These are phyloP conservation scores for Carapus acus DNA, from an alignment of 2,797 vertebrate genomes.

Conservation along the genomic window DNA sequence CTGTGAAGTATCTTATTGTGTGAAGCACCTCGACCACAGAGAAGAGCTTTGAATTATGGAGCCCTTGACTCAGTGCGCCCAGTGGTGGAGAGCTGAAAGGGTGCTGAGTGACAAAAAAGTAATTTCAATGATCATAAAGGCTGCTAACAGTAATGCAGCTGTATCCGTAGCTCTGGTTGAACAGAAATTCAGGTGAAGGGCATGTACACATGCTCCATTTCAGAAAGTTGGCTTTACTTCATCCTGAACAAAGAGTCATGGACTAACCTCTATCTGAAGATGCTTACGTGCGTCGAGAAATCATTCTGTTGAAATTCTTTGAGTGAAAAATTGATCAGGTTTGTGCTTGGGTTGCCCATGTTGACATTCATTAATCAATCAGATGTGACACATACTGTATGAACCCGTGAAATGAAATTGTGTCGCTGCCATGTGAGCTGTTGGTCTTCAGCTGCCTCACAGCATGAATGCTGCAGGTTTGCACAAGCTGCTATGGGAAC, in stretches of 20 bases:
- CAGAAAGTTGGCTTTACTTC: conserved; percentile 28
- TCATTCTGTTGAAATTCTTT: conserved; percentile 26
- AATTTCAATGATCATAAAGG: conserved; percentile 32
- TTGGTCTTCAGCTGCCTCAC: conserved; percentile 23
- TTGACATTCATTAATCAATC: conserved; percentile 53
- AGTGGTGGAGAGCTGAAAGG: conserved; percentile 14
- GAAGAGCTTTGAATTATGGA: conserved; percentile 21
- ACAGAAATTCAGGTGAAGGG: conserved; percentile 29
- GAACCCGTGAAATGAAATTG: conserved; percentile 55
- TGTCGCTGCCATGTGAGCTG: conserved; percentile 31
- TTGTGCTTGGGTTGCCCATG: conserved; percentile 34
- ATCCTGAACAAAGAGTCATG: conserved; percentile 21
- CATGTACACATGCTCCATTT: conserved; percentile 7
- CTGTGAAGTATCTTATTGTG: conserved; percentile 6
- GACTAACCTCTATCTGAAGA: conserved; percentile 38
- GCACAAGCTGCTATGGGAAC: conserved; percentile 17
- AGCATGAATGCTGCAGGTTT: conserved; percentile 32
- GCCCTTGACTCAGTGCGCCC: conserved; percentile 23
- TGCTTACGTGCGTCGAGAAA: too few relatives aligned
- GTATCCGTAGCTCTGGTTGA: conserved; percentile 12
- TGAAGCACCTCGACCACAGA: conserved; percentile 10
- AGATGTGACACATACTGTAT: conserved; percentile 31
- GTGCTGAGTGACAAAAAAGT: conserved; percentile 17
- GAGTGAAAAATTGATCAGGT: conserved; percentile 54
- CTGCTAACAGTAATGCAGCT: conserved; percentile 1